Conservation (phyloP, 2,797 vertebrate species). For the Cossypha niveicapilla region DNA sequence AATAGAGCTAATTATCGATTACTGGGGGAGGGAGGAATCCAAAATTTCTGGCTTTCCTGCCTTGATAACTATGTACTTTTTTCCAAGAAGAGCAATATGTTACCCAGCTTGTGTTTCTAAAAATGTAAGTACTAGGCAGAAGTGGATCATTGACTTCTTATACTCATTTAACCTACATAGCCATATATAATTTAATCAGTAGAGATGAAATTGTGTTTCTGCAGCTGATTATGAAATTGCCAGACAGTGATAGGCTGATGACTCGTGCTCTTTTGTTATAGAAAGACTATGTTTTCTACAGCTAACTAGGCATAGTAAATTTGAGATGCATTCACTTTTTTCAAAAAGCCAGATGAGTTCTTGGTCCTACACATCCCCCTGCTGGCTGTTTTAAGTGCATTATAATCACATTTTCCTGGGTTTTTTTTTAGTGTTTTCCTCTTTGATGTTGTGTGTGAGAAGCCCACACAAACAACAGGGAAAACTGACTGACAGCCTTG, state of each 20-base stretch:
- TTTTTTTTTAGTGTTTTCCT: neutral
- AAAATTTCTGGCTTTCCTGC: neutral
- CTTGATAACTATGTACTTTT: neutral
- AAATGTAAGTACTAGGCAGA: neutral
- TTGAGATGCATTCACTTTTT: neutral
- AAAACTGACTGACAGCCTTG: neutral
- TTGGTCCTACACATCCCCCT: neutral
- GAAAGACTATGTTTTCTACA: neutral
- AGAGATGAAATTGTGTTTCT: neutral
- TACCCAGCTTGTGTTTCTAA: neutral
- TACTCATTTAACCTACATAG: neutral
- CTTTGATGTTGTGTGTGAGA: neutral
- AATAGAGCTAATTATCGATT: neutral
- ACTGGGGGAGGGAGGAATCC: neutral
- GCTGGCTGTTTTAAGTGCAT: neutral
- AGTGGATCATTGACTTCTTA: neutral
- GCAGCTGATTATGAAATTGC: neutral
- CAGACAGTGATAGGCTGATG: neutral
- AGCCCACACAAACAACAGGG: neutral
- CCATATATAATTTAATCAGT: neutral
- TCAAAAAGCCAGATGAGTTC: neutral
- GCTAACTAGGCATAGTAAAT: neutral
- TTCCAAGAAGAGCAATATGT: neutral
- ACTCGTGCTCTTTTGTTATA: neutral
- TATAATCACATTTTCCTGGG: neutral